These are phyloP conservation scores for Thalassarche chlororhynchos DNA, from an alignment of 2,113 vertebrate species.

Conservation along the genomic window DNA sequence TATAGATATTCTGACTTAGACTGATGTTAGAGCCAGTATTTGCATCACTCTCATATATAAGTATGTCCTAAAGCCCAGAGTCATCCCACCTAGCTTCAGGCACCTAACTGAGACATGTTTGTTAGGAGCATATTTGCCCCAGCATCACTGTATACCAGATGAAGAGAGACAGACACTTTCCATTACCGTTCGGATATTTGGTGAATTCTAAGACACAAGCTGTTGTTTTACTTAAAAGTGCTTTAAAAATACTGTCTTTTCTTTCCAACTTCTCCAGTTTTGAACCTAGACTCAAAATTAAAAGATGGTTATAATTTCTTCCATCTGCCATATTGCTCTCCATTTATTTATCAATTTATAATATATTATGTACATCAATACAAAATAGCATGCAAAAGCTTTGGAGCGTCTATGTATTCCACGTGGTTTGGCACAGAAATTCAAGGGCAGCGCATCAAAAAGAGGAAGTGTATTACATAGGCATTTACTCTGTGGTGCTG, in stretches of 20 bases:
- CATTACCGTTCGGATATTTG: not conserved
- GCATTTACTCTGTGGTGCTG: not conserved
- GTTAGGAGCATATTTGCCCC: not conserved
- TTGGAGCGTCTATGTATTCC: not conserved
- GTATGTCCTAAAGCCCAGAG: not conserved
- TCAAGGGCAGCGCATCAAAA: not conserved
- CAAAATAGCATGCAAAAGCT: not conserved
- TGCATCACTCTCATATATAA: not conserved
- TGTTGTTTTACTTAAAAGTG: not conserved
- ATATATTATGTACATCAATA: not conserved
- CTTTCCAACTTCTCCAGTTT: not conserved
- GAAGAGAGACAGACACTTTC: not conserved
- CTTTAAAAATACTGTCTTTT: not conserved
- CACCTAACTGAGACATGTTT: not conserved
- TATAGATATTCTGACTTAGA: not conserved
- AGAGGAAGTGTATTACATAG: not conserved
- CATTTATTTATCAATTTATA: not conserved
- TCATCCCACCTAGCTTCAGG: not conserved
- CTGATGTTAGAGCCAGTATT: not conserved
- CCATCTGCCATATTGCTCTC: not conserved
- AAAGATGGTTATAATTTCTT: not conserved
- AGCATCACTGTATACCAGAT: accelerated
- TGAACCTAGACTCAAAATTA: not conserved
- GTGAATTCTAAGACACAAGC: not conserved
- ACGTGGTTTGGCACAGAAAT: not conserved